These are phyloP conservation scores for Cerastis rubricosa DNA, from an alignment of 2,888 invertebrate genomes.

Conservation along the genomic window DNA sequence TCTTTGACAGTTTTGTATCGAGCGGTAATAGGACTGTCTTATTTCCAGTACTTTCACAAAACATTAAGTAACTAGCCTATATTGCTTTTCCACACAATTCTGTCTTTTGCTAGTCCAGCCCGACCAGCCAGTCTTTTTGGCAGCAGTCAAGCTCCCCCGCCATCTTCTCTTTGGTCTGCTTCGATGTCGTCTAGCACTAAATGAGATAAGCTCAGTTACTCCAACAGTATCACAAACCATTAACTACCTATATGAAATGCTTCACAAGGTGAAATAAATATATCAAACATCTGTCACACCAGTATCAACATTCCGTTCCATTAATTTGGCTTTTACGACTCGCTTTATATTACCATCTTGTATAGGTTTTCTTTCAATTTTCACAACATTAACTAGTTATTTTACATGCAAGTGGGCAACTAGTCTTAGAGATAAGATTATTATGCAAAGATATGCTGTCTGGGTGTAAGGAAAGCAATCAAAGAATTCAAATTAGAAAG, in stretches of 20 bases:
- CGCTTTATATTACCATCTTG: constrained; percentile 28
- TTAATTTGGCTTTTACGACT: constrained; percentile 39
- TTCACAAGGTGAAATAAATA: constrained; percentile 2
- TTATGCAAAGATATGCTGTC: constrained; percentile 65
- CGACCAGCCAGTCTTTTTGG: neutral
- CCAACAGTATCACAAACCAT: neutral
- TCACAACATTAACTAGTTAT: constrained; percentile 30
- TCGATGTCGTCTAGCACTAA: neutral
- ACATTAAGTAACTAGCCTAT: neutral
- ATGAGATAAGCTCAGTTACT: neutral
- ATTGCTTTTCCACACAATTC: neutral
- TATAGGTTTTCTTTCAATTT: constrained; percentile 51
- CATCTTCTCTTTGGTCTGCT: neutral
- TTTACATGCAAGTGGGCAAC: constrained; percentile 48
- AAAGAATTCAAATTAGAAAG: constrained; percentile 76
- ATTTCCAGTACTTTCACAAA: neutral
- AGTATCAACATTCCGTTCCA: constrained; percentile 48
- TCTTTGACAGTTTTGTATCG: neutral
- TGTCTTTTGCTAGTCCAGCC: neutral
- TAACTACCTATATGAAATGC: neutral
- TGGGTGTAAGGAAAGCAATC: constrained; percentile 65
- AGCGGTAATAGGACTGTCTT: neutral
- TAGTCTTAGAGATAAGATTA: constrained; percentile 57
- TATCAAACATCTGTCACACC: constrained; percentile 34
- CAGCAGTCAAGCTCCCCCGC: neutral